Evolutionary conservation across 1,140 invertebrate species (phyloP).

Genomic region (Tetramorium parvispinum): DNA sequence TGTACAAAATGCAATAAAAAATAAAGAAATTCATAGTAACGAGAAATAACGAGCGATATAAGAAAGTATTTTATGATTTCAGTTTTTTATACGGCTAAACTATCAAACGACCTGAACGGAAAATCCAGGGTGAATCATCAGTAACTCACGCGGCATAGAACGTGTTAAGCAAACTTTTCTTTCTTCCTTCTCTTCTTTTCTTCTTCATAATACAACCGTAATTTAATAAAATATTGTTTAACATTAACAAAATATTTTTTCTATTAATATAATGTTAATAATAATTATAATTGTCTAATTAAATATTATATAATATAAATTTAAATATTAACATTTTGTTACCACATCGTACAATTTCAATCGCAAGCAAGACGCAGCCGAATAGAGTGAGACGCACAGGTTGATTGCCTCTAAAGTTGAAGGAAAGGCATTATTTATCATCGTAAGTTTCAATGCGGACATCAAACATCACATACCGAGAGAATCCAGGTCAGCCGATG

Average conservation of each 20-base stretch:
- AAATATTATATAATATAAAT: background rate
- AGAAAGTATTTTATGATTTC: too few relatives aligned
- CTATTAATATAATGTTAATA: background rate
- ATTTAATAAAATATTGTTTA: background rate
- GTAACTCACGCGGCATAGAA: too few relatives aligned
- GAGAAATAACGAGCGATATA: too few relatives aligned
- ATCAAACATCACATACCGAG: constrained; percentile 50
- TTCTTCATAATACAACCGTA: background rate
- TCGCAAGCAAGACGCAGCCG: background rate
- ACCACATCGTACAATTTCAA: background rate
- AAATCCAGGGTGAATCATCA: too few relatives aligned
- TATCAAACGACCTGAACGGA: too few relatives aligned
- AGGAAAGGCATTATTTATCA: constrained; percentile 38
- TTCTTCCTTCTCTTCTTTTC: background rate
- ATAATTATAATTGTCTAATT: background rate
- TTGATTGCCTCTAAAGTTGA: background rate
- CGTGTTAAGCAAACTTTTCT: background rate
- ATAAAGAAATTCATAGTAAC: too few relatives aligned
- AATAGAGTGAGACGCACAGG: background rate
- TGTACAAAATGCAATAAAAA: too few relatives aligned
- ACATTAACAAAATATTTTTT: background rate
- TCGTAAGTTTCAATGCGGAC: constrained; percentile 20
- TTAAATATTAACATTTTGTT: background rate
- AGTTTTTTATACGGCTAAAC: too few relatives aligned
- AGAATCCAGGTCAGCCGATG: constrained; percentile 55